These are phyloP conservation scores for Narcine bancroftii DNA, from an alignment of 2,113 vertebrate species.

Conservation along the genomic window DNA sequence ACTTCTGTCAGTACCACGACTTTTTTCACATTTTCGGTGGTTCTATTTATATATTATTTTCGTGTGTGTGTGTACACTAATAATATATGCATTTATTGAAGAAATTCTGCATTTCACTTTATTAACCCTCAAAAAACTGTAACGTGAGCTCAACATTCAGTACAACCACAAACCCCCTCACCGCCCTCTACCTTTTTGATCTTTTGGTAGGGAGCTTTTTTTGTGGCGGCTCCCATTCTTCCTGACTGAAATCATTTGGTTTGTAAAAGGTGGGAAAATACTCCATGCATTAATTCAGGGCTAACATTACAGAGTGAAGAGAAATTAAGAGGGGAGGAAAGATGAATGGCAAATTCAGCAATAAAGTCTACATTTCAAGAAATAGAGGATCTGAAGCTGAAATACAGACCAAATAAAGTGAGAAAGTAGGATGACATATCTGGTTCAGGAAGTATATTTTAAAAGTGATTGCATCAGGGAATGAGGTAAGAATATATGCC, in stretches of 20 bases:
- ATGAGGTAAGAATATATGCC: neutral
- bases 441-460: neutral
- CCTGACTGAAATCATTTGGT: neutral
- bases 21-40: neutral
- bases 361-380: neutral
- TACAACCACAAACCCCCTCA: neutral
- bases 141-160: neutral
- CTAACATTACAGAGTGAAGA: neutral
- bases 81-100: neutral
- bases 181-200: neutral
- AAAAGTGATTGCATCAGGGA: neutral
- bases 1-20: neutral
- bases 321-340: neutral
- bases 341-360: neutral
- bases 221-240: neutral
- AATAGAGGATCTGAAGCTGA: neutral
- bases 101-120: neutral
- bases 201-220: neutral
- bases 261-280: neutral
- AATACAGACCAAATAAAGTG: neutral
- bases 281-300: neutral
- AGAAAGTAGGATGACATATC: neutral
- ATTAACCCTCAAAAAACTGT: neutral
- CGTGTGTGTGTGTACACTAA: neutral
- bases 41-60: too few species aligned